Base-by-base conservation (phyloP, 2,113 vertebrate species). In the Phodopus roborovskii region DNA sequence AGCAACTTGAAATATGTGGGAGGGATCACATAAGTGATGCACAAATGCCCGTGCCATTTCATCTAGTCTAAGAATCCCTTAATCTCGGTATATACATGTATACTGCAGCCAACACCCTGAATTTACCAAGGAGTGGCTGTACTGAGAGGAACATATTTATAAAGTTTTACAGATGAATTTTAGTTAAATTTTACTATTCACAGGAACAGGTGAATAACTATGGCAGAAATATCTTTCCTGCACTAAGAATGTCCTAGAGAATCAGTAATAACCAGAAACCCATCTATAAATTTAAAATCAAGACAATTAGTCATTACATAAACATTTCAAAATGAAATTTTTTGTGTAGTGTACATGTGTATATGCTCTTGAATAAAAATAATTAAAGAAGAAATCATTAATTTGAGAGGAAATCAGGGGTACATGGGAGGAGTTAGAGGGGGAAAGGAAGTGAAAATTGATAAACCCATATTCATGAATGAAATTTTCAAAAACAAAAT, bases 281-380 rank as follows among this genome's bases (percentile, higher is more conserved):
- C 5, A 71, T 36, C 62, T 71, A 45, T 42, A 68, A 62, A 74
- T 88, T 96, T 70, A 88, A 94, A 90, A 88, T 95, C 30, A 68
- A 56, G 79, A 30, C 26, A 62, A 88, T 90, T 56, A 68, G 45
- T 70, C 36, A 75, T 82, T 70, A 30, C 90, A 92, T 28, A 84
- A 70, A 68, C 56, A 56, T 28, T 75, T 74, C 88, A 50, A 36
- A 94, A 90, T 64, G 0, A 92, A 74, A 83, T 94, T 24, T 6
- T 77, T 78, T 89, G 28, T 3, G 68, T 68, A 89, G 10, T 66
- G 89, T 36, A 85, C n/a, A 79, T 70, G 33, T 28, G 16, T 71
- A 36, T 71, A 3, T 68, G 36, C n/a, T n/a, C n/a, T n/a, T n/a
- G 70, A 24, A 71, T 19, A 71, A n/a, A 19, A 56, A 15, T 58